These are phyloP conservation scores for Cacoxenus indagator DNA, from an alignment of 2,888 invertebrate genomes.

Conservation along the genomic window DNA sequence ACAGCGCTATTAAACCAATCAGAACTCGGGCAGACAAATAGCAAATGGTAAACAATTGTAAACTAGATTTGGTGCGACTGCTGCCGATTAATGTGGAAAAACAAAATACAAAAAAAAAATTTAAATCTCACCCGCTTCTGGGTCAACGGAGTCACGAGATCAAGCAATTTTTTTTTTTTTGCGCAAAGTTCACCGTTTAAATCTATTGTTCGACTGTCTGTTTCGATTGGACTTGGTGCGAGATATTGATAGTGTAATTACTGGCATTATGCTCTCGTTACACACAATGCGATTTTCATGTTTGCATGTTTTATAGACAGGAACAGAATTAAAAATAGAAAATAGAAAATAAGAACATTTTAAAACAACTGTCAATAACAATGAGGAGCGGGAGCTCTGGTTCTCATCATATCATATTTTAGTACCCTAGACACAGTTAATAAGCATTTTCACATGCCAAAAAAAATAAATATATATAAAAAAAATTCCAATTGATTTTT, in stretches of 20 bases:
- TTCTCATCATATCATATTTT: not conserved
- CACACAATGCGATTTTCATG: not conserved
- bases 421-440: not conserved
- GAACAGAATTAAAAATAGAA: not conserved
- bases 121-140: slow-evolving; percentile 16
- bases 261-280: slow-evolving; percentile 11
- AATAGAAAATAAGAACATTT: no score
- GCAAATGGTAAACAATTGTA: not conserved
- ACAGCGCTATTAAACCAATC: slow-evolving; percentile 14
- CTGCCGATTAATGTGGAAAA: no score
- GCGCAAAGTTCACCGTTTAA: not conserved
- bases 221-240: not conserved
- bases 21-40: not conserved
- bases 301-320: no score
- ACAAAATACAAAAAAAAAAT: not conserved
- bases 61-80: not conserved
- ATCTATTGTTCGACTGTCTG: not conserved
- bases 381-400: not conserved
- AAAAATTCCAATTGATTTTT: not conserved
- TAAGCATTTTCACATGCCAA: not conserved
- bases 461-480: not conserved
- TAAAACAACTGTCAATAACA: not conserved
- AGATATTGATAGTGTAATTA: slow-evolving; percentile 22
- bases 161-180: not conserved
- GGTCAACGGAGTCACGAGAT: slow-evolving; percentile 26